Percentiles rank a stretch among this genome's conserved stretches.
Conservation (phyloP, 2,888 invertebrate species). For the Drosophila quinaria region DNA sequence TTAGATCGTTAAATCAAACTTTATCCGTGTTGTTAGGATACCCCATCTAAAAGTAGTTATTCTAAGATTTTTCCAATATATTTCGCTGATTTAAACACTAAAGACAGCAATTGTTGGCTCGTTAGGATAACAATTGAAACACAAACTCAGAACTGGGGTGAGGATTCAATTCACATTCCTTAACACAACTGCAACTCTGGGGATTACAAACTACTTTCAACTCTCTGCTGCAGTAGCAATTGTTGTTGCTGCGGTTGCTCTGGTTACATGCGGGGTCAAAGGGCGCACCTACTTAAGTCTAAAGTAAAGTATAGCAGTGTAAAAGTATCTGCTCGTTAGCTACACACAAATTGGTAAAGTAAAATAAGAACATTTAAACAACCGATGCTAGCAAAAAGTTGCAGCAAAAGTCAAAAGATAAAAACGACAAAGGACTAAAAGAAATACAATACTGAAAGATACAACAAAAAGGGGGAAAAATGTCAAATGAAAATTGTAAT, state of each 20-base stretch:
- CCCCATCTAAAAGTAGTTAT: no score
- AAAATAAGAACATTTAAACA: constrained; percentile 15
- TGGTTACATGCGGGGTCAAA: constrained; percentile 43
- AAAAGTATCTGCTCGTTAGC: constrained; percentile 48
- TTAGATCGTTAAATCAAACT: no score
- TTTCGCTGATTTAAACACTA: background rate
- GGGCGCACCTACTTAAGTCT: constrained; percentile 40
- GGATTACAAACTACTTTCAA: constrained; percentile 22
- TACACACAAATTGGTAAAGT: constrained; percentile 33
- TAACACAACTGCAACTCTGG: background rate
- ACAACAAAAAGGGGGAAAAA: constrained; percentile 8
- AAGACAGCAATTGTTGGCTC: constrained; percentile 14
- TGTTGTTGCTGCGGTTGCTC: constrained; percentile 30
- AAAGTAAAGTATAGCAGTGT: constrained; percentile 18
- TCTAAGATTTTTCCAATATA: no score
- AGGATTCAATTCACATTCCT: constrained; percentile 33
- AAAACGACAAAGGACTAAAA: background rate
- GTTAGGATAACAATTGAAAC: constrained; percentile 21
- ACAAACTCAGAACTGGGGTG: constrained; percentile 6
- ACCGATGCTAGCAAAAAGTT: constrained; percentile 1
- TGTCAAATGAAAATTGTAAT: constrained; percentile 43
- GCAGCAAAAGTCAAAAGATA: constrained; percentile 1
- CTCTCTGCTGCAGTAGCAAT: constrained; percentile 4
- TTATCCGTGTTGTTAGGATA: no score
- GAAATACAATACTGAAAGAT: constrained; percentile 13